phyloP scores from a whole-genome alignment of 2,888 invertebrate species.

The Lydus trimaculatus region DNA sequence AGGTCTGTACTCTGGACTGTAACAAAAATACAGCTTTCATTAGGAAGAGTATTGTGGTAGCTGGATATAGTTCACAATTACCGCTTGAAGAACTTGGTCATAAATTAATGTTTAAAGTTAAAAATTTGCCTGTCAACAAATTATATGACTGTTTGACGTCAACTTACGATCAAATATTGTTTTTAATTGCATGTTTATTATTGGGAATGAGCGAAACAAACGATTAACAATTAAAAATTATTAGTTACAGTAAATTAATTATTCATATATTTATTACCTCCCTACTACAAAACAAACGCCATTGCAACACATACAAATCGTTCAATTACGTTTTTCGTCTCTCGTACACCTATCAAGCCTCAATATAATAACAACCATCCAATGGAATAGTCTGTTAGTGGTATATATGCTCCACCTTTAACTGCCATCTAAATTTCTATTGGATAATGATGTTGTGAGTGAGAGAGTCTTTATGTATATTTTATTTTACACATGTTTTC shows the following conservation, averaged over 20 bases:
- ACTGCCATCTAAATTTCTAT: conserved; percentile 48
- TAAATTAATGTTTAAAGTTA: too few species aligned
- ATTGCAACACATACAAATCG: background rate
- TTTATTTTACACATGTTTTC: conserved; percentile 42
- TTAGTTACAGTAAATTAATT: too few species aligned
- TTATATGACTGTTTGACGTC: too few species aligned
- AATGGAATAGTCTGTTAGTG: conserved; percentile 40
- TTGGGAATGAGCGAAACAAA: too few species aligned
- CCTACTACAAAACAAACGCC: background rate
- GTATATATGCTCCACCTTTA: conserved; percentile 48
- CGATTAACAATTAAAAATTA: too few species aligned
- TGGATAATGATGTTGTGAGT: conserved; percentile 38
- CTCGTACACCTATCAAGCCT: conserved; percentile 34
- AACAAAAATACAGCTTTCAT: conserved; percentile 33
- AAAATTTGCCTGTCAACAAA: too few species aligned
- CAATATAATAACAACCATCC: conserved; percentile 37
- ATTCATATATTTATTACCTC: background rate
- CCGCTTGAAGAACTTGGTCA: too few species aligned
- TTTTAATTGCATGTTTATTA: too few species aligned
- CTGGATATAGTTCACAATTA: too few species aligned
- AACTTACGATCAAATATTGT: too few species aligned
- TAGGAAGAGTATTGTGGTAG: too few species aligned
- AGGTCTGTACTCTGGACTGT: conserved; percentile 62
- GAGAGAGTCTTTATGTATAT: conserved; percentile 15
- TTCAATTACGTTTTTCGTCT: conserved; percentile 32